phyloP scores from a whole-genome alignment of 2,113 vertebrate genomes.

The Scopus umbretta region DNA sequence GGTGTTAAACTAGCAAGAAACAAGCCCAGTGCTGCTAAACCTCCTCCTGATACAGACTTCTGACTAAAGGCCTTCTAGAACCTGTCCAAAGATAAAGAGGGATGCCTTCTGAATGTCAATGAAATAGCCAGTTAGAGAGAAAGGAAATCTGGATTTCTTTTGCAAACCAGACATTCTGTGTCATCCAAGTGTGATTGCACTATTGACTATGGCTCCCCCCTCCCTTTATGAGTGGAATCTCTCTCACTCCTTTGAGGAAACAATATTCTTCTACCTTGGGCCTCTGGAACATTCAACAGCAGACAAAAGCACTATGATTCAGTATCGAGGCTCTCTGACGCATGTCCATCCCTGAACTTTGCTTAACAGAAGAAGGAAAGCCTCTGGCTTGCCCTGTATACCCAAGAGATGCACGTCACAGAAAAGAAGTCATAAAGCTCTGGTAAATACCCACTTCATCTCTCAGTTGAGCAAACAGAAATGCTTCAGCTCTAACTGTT shows the following conservation, averaged over 20 bases:
- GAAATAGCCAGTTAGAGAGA: neutral
- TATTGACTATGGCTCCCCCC: fast-evolving
- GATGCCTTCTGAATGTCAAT: neutral
- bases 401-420: neutral
- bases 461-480: neutral
- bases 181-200: neutral
- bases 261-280: neutral
- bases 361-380: neutral
- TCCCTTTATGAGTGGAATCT: neutral
- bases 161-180: neutral
- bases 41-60: neutral
- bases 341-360: neutral
- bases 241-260: neutral
- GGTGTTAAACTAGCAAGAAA: neutral
- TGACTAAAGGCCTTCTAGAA: neutral
- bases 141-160: neutral
- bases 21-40: neutral
- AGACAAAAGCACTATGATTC: neutral
- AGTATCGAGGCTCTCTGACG: neutral
- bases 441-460: neutral
- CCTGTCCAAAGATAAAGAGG: neutral
- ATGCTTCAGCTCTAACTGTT: neutral
- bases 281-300: neutral
- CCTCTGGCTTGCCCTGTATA: neutral
- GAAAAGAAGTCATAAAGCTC: neutral